Evolutionary conservation across 2,797 vertebrate genomes (phyloP).

Genomic region (Alosa sapidissima): DNA sequence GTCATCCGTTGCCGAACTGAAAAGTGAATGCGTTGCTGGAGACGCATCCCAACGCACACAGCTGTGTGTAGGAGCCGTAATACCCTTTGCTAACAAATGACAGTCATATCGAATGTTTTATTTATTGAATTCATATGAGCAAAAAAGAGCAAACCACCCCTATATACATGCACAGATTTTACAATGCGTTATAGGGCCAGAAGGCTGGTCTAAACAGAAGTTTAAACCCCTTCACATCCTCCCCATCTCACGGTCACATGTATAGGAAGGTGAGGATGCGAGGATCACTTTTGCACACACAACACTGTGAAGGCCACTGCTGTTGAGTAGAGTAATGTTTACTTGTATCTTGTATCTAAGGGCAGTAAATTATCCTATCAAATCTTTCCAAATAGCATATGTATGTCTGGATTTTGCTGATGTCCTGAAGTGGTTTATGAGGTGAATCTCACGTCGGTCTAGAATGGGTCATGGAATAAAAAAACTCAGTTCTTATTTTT

Average conservation of each 20-base stretch:
- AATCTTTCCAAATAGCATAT: conserved; percentile 10
- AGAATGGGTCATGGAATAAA: conserved; percentile 31
- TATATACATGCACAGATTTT: conserved; percentile 54
- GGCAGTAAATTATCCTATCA: conserved; percentile 20
- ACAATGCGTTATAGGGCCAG: conserved; percentile 42
- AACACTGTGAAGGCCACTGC: conserved; percentile 62
- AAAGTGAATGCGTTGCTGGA: too few species aligned
- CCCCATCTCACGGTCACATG: neutral
- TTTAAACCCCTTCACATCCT: neutral
- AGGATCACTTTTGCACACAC: neutral
- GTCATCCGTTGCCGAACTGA: too few species aligned
- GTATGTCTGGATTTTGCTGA: neutral
- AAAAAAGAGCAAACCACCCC: conserved; percentile 54
- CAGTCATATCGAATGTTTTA: conserved; percentile 72
- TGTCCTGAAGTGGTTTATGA: neutral
- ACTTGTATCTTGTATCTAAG: conserved; percentile 30
- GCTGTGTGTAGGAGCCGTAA: too few species aligned
- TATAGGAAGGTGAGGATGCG: neutral
- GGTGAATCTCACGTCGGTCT: neutral
- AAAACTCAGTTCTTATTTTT: conserved; percentile 38
- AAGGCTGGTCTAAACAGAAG: conserved; percentile 9
- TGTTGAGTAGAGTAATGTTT: conserved; percentile 49
- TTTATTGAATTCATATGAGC: conserved; percentile 68
- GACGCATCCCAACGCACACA: too few species aligned
- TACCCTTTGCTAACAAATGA: neutral